Evolutionary conservation across 2,113 vertebrate species (phyloP).

Genomic region (Passer montanus): DNA sequence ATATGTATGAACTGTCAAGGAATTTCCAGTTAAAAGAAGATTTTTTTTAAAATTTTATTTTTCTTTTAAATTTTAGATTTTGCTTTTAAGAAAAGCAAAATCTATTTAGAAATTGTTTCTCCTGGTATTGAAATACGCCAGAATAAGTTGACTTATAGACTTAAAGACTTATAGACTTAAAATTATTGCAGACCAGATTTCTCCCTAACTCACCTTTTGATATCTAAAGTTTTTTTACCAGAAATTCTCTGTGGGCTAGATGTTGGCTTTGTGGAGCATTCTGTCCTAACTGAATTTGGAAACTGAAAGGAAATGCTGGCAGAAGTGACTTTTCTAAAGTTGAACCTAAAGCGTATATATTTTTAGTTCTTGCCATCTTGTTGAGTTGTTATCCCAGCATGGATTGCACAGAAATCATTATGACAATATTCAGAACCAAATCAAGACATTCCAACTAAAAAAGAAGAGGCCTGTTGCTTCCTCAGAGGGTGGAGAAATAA

Average conservation of each 20-base stretch:
- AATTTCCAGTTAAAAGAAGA: background rate
- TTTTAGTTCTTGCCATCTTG: background rate
- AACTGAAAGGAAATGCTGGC: background rate
- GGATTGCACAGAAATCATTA: background rate
- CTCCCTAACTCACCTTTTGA: background rate
- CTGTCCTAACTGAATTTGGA: background rate
- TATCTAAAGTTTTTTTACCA: background rate
- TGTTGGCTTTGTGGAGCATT: background rate
- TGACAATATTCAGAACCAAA: background rate
- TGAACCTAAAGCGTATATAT: background rate
- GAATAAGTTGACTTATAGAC: background rate
- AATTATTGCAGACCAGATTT: background rate
- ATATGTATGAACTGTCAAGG: background rate
- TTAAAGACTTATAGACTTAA: background rate
- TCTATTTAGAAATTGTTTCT: background rate
- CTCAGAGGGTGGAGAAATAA: background rate
- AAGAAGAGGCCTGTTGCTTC: background rate
- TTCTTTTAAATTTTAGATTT: background rate
- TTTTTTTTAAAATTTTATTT: background rate
- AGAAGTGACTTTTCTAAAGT: background rate
- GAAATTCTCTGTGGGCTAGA: background rate
- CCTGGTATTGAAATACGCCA: background rate
- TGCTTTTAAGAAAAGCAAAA: background rate
- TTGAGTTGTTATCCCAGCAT: background rate
- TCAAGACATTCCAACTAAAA: background rate